Base-by-base conservation (phyloP, 2,888 invertebrate genomes). In the Amiota minor region DNA sequence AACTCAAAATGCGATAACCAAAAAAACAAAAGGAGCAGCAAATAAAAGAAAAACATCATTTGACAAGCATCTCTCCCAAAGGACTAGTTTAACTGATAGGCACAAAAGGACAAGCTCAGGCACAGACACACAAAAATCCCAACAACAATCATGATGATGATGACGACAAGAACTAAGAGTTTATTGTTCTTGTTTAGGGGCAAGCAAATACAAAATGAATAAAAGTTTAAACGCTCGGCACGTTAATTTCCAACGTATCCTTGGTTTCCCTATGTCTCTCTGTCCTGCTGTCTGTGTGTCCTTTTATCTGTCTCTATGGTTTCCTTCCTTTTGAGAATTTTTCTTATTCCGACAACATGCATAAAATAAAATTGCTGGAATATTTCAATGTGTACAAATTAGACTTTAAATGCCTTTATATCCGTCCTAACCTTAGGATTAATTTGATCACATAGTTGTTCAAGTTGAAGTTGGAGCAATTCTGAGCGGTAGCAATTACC, bases 1-100 rank as follows among this genome's bases (percentile, higher is more conserved):
- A 81, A 79, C 81, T 77, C 77, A 74, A 74, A 65, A 84, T 76
- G 82, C 81, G 82, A 83, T 77, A 14, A 59, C 46, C 71, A 80
- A 74, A 79, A 73, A 9, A 8, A 23, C 14, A 59, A 14, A 11
- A 14, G 55, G 53, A 45, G 20, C 50, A n/a, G n/a, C 55, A 55
- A 45, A 11, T 4, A 55, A 16, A 55, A 55, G 35, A 20, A 55
- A 23, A 14, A 23, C 46, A 59, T 76, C 77, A 76, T 80, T 81
- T 83, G 81, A 81, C 83, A 84, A 83, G 83, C 82, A 59, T 72
- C 76, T 78, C 74, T 78, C 83, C 82, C 83, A 73, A 77, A 84
- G 83, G 85, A 79, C 82, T 83, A 83, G 83, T 83, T 83, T 80
- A 83, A 84, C 74, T 81, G 83, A 83, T 83, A 83, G 81, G 56